phyloP scores from a whole-genome alignment of 2,113 vertebrate genomes.

The Hucho hucho region DNA sequence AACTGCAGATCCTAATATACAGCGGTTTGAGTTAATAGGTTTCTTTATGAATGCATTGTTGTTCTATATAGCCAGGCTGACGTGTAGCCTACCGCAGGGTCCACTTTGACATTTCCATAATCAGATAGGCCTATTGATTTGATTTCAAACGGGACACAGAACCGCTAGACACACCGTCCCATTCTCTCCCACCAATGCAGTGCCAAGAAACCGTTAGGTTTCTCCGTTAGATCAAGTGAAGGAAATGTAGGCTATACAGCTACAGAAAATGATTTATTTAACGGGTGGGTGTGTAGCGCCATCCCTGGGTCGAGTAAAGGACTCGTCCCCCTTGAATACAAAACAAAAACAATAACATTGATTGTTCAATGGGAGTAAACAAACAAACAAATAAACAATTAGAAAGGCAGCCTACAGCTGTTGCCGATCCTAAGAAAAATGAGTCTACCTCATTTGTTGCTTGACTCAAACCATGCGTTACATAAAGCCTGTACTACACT shows the following conservation, averaged over 20 bases:
- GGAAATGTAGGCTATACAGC: neutral
- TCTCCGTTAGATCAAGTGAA: constrained; percentile 37
- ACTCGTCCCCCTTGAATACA: neutral
- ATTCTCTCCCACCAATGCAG: neutral
- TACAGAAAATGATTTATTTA: constrained; percentile 43
- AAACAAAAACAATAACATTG: neutral
- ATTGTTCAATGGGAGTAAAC: no score
- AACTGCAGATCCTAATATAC: neutral
- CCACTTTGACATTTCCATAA: no score
- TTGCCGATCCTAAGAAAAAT: neutral
- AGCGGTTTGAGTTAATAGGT: neutral
- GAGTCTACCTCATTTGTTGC: neutral
- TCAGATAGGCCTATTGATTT: no score
- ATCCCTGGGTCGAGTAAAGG: constrained; percentile 32
- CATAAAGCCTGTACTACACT: no score
- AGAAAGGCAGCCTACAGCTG: neutral
- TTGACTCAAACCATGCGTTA: no score
- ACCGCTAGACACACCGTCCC: constrained; percentile 1
- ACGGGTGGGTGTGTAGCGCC: constrained; percentile 44
- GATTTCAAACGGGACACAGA: neutral
- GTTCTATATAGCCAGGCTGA: neutral
- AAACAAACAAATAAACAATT: no score
- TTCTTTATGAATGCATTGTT: neutral
- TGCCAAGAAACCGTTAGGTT: neutral
- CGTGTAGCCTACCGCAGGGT: neutral